A percentile compares a stretch with the other conserved stretches of the same genome.
Conservation (phyloP, 2,888 invertebrate species). For the Podabrus alpinus region DNA sequence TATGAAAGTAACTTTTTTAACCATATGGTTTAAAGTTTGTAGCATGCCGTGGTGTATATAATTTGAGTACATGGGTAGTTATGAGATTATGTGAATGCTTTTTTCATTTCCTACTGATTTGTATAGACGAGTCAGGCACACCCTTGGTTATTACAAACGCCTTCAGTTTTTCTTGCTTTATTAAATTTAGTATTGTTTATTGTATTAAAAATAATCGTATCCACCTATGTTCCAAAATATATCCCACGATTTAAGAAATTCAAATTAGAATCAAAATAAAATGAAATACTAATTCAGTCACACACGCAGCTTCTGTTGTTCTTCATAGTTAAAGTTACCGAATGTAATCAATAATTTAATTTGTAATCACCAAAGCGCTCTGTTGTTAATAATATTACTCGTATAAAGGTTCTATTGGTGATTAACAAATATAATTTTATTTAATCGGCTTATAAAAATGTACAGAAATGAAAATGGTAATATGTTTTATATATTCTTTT, state of each 20-base stretch:
- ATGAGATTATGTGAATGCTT: constrained; percentile 1
- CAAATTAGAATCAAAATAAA: not conserved
- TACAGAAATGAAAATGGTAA: not conserved
- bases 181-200: not conserved
- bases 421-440: not conserved
- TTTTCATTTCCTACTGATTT: constrained; percentile 1
- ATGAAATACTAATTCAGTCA: not conserved
- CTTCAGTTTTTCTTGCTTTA: not conserved
- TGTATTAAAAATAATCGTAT: not conserved
- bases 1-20: not conserved
- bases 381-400: not conserved
- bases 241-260: not conserved
- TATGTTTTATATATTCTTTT: not conserved
- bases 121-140: not conserved
- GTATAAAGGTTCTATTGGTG: not conserved
- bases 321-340: not conserved
- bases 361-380: not conserved
- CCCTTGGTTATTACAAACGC: not conserved
- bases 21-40: not conserved
- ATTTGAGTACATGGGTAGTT: not conserved
- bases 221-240: not conserved
- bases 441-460: not conserved
- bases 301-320: not conserved
- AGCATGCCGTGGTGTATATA: not conserved
- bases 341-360: not conserved